Percentiles rank a stretch among this genome's conserved stretches.
Conservation (phyloP, 1,140 invertebrate species). For the Drosophila pachea region DNA sequence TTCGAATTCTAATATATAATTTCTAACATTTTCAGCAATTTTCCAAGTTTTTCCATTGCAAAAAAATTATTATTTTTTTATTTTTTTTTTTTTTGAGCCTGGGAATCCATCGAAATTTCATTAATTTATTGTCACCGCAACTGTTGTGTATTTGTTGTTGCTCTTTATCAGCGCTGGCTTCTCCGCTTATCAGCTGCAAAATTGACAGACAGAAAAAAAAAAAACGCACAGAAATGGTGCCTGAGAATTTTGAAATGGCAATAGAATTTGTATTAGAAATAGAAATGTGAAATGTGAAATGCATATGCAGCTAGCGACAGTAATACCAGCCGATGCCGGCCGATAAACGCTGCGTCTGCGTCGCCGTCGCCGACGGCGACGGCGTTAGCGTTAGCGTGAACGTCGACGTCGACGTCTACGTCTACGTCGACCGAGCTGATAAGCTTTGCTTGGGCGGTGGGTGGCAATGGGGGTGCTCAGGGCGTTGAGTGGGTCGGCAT, state of each 20-base stretch:
- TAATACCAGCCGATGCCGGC: background rate
- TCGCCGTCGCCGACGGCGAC: background rate
- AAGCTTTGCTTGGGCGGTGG: background rate
- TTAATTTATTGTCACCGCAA: too few species aligned
- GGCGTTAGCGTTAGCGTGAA: slow-evolving; percentile 28
- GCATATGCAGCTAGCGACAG: slow-evolving; percentile 28
- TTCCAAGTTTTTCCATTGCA: too few species aligned
- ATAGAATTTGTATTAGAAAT: slow-evolving; percentile 13
- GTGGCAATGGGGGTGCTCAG: slow-evolving; percentile 16
- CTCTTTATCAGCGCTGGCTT: background rate
- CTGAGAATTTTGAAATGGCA: slow-evolving; percentile 16
- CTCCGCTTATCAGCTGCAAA: slow-evolving; percentile 8
- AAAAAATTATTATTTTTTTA: too few species aligned
- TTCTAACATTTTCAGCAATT: too few species aligned
- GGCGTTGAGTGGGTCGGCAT: too few species aligned
- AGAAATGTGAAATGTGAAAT: slow-evolving; percentile 27
- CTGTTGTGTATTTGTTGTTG: too few species aligned
- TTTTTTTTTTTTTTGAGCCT: too few species aligned
- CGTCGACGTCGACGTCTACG: too few species aligned
- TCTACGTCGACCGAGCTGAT: too few species aligned
- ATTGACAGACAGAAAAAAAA: slow-evolving; percentile 41
- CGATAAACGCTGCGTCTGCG: slow-evolving; percentile 27
- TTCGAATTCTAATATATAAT: too few species aligned
- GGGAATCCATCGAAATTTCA: too few species aligned
- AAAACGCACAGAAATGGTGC: background rate